Base-by-base conservation (phyloP, 2,113 vertebrate genomes). In the Lampris incognitus region DNA sequence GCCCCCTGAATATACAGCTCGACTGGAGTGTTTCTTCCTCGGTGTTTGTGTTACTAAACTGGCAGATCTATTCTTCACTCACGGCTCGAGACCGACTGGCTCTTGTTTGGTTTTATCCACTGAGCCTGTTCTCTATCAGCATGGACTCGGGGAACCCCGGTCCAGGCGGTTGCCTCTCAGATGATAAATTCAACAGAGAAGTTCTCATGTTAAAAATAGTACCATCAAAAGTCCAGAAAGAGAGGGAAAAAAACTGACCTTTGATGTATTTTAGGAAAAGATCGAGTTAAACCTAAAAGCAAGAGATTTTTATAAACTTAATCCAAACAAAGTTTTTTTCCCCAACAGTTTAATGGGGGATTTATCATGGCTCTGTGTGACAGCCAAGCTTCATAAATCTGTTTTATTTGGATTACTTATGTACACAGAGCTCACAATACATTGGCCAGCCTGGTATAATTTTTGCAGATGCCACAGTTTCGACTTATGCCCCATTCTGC, bases 301-400 rank as follows among this genome's bases (percentile, higher is more conserved):
- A 71, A 83, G 48, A 73, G 83, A 58, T 69, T 87, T 24, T 78
- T 48, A 63, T 60, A 78, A 69, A 50, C 61, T 46, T 69, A 87
- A 82, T 78, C 82, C 88, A 91, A 92, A 91, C 84, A 92, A 82
- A 78, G 77, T 40, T 41, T 40, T 41, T 1, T 74, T 81, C 51
- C 50, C 44, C 57, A n/a, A 58, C n/a, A 6, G 64, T 74, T 37
- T 68, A 76, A 74, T 13, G 36, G 55, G 24, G 65, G 74, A 88
- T 92, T 81, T 79, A 87, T 91, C 72, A 72, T 44, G 3, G 2
- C 42, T 61, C 49, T 77, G 84, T 83, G 72, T 91, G 86, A 91
- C 88, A 88, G 80, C 40, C 8, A 5, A 10, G 3, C 11, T 44
- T 69, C 80, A 87, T 94, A 90, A 91, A 93, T 94, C 90, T 84